A percentile compares a stretch with the other conserved stretches of the same genome.
These are phyloP conservation scores for Tanypteryx hageni DNA, from an alignment of 2,888 invertebrate species.

Conservation along the genomic window DNA sequence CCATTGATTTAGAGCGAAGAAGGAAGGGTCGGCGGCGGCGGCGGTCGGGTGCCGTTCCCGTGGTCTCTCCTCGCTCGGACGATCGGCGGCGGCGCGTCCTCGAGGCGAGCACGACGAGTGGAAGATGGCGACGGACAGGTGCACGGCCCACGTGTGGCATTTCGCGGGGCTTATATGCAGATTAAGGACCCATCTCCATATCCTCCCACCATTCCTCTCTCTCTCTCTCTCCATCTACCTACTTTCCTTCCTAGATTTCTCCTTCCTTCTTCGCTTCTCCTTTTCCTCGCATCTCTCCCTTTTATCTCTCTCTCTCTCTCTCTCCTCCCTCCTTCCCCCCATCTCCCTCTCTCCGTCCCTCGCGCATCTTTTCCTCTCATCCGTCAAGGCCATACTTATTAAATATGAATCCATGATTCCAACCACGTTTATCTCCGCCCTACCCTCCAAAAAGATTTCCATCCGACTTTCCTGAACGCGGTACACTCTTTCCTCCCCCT, in stretches of 20 bases:
- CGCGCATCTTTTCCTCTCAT: neutral
- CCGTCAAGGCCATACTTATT: constrained; percentile 51
- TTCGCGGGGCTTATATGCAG: neutral
- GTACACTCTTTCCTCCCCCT: neutral
- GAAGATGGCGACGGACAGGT: neutral
- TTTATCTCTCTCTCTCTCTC: neutral
- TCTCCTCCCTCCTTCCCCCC: neutral
- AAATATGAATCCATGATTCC: constrained; percentile 54
- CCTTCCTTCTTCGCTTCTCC: neutral
- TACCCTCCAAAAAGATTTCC: neutral
- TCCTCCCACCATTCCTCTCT: neutral
- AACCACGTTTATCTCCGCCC: constrained; percentile 41
- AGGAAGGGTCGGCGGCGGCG: neutral
- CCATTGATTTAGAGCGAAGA: constrained; percentile 23
- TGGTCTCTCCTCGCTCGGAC: too few species aligned
- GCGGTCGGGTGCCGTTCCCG: too few species aligned
- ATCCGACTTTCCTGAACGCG: neutral
- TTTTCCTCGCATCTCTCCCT: too few species aligned
- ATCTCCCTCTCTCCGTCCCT: neutral
- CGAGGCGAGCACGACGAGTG: neutral
- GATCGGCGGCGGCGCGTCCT: neutral
- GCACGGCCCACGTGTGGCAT: neutral
- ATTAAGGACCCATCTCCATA: neutral
- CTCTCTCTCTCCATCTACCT: constrained; percentile 31
- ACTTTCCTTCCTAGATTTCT: neutral